These are phyloP conservation scores for Bagarius yarrelli DNA, from an alignment of 2,113 vertebrate species.

Conservation along the genomic window DNA sequence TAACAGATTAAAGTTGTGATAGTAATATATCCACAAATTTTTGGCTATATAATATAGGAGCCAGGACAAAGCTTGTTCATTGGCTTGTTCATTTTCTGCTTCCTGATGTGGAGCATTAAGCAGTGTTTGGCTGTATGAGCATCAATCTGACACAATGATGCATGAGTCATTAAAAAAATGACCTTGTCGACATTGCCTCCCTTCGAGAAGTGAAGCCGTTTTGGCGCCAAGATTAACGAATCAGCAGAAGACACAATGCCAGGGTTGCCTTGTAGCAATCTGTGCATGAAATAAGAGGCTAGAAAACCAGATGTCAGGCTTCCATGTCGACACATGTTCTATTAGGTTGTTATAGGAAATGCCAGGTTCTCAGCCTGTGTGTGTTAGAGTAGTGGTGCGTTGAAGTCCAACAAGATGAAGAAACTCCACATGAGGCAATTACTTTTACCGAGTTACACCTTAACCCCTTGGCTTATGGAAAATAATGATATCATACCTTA, in stretches of 20 bases:
- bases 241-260: constrained; percentile 16
- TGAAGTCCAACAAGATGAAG: neutral
- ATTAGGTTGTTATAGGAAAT: constrained; percentile 12
- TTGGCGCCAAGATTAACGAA: neutral
- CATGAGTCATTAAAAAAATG: constrained; percentile 18
- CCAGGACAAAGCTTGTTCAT: neutral
- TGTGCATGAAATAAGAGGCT: constrained; percentile 3
- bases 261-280: constrained; percentile 1
- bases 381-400: neutral
- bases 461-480: neutral
- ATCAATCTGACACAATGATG: neutral
- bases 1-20: too few relatives aligned
- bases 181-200: constrained; percentile 7
- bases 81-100: neutral
- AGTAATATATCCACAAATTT: too few relatives aligned
- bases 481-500: neutral
- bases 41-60: neutral
- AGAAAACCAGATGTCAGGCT: constrained; percentile 23
- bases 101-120: constrained; percentile 10
- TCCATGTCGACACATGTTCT: constrained; percentile 25
- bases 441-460: neutral
- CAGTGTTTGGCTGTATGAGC: neutral
- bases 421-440: neutral
- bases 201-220: neutral
- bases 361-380: neutral